Conservation (phyloP, 2,113 vertebrate species). For the Ictidomys tridecemlineatus region DNA sequence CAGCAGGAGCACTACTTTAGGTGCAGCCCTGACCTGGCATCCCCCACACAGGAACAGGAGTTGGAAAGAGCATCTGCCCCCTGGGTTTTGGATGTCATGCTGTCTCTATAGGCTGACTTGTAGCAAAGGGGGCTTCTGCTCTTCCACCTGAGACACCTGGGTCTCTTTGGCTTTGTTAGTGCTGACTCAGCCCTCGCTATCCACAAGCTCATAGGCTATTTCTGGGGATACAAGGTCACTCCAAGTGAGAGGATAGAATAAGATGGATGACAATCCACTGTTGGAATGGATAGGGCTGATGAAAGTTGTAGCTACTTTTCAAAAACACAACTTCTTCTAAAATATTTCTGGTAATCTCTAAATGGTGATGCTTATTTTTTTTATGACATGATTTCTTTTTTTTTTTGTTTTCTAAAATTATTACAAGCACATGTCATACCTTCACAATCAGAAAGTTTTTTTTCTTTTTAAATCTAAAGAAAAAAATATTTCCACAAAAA, state of each 20-base stretch:
- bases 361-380: not conserved
- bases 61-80: not conserved
- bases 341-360: not conserved
- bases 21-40: fast-evolving
- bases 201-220: not conserved
- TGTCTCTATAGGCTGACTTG: too few species aligned
- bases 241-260: not conserved
- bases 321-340: conserved; percentile 24
- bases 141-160: not conserved
- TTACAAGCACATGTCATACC: not conserved
- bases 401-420: not conserved
- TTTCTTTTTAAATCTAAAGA: not conserved
- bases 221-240: not conserved
- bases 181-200: not conserved
- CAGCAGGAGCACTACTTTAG: not conserved
- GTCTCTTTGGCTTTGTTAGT: not conserved
- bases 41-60: fast-evolving
- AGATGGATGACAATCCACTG: not conserved
- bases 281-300: not conserved
- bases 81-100: not conserved
- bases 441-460: not conserved
- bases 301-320: not conserved
- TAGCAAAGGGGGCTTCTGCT: not conserved
- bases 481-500: not conserved
- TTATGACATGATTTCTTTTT: not conserved